A percentile compares a stretch with the other conserved stretches of the same genome.
These are phyloP conservation scores for Mellilla xanthometata DNA, from an alignment of 2,888 invertebrate species.

Conservation along the genomic window DNA sequence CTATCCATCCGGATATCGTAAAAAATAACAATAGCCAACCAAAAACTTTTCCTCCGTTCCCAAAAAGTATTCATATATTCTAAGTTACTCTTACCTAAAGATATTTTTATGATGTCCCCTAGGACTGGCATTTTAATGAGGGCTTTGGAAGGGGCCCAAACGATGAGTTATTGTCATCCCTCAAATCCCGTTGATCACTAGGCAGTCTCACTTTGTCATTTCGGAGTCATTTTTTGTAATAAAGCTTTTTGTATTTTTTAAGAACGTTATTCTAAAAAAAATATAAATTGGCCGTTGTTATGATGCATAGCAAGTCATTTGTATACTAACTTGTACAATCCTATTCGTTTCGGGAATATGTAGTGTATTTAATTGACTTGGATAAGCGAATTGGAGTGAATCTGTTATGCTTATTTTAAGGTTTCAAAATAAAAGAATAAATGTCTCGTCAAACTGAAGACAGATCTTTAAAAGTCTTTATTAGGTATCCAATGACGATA, in stretches of 20 bases:
- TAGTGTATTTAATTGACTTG: too few species aligned
- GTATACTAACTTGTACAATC: too few species aligned
- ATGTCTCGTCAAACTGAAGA: too few species aligned
- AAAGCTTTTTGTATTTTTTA: slow-evolving; percentile 13
- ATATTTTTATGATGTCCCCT: slow-evolving; percentile 55
- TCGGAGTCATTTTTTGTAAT: slow-evolving; percentile 22
- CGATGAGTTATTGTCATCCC: slow-evolving; percentile 66
- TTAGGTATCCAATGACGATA: too few species aligned
- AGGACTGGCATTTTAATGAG: slow-evolving; percentile 64
- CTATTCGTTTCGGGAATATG: too few species aligned
- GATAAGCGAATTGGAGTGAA: too few species aligned
- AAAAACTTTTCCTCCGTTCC: slow-evolving; percentile 7
- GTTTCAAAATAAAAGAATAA: too few species aligned
- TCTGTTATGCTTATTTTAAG: too few species aligned
- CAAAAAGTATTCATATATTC: slow-evolving; percentile 22
- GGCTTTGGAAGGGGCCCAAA: slow-evolving; percentile 48
- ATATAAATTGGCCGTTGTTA: too few species aligned
- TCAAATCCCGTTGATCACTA: slow-evolving; percentile 48
- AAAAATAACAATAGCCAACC: slow-evolving; percentile 12
- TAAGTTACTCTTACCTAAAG: slow-evolving; percentile 32
- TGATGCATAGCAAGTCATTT: too few species aligned
- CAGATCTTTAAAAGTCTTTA: too few species aligned
- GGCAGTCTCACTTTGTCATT: slow-evolving; percentile 41
- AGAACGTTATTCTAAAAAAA: background rate
- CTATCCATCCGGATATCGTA: background rate